These are phyloP conservation scores for Hymenochirus boettgeri DNA, from an alignment of 2,113 vertebrate species.

Conservation along the genomic window DNA sequence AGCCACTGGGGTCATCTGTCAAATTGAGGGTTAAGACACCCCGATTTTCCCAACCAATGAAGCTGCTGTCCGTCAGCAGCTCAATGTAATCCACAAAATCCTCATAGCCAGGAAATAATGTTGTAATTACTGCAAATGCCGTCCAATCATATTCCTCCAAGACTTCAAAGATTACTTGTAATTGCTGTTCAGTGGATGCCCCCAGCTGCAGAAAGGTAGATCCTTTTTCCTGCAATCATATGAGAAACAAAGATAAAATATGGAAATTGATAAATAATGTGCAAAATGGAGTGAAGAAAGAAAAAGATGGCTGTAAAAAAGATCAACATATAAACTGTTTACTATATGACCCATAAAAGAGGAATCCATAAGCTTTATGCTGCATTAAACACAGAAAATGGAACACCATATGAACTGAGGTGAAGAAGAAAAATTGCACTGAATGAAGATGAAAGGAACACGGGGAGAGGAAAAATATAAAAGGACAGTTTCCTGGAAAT, in stretches of 20 bases:
- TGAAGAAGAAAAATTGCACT: not conserved
- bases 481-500: not conserved
- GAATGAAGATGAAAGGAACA: not conserved
- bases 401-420: not conserved
- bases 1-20: conserved; percentile 76
- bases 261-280: conserved; percentile 31
- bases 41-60: conserved; percentile 93
- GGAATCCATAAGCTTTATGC: not conserved
- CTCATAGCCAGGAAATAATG: conserved; percentile 85
- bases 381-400: not conserved
- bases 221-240: conserved; percentile 74
- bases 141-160: conserved; percentile 96
- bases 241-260: conserved; percentile 38
- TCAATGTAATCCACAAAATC: conserved; percentile 86
- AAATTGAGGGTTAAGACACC: conserved; percentile 86
- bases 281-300: conserved; percentile 44
- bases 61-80: conserved; percentile 85
- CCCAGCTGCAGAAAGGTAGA: conserved; percentile 92
- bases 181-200: conserved; percentile 85
- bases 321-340: conserved; percentile 37
- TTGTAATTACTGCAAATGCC: conserved; percentile 83
- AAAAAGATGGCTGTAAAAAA: conserved; percentile 44
- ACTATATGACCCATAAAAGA: not conserved
- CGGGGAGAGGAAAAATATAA: no score
- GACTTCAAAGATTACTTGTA: conserved; percentile 91